Percentiles rank a stretch among this genome's conserved stretches.
These are phyloP conservation scores for Gracilinanus agilis DNA, from an alignment of 2,113 vertebrate genomes.

Conservation along the genomic window DNA sequence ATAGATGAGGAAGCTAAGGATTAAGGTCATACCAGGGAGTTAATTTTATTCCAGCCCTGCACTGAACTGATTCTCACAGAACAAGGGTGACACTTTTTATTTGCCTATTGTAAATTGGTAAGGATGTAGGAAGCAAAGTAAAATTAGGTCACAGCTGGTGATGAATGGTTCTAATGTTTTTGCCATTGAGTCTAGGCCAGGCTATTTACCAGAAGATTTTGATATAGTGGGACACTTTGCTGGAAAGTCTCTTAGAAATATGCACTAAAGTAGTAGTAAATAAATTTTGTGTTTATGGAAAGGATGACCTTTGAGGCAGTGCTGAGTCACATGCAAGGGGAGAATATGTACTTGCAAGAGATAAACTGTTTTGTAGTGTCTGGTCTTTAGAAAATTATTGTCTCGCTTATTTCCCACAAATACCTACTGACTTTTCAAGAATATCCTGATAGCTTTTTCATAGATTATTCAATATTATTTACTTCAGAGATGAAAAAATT, in stretches of 20 bases:
- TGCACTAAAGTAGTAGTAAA: slow-evolving; percentile 39
- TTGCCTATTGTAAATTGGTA: slow-evolving; percentile 32
- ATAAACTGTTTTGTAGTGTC: slow-evolving; percentile 30
- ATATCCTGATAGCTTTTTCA: slow-evolving; percentile 16
- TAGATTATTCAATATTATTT: not conserved
- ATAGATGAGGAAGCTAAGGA: not conserved
- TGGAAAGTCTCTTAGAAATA: slow-evolving; percentile 49
- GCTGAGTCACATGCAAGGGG: slow-evolving; percentile 18
- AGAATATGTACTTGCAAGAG: slow-evolving; percentile 20
- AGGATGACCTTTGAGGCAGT: slow-evolving; percentile 17
- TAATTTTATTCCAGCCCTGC: not conserved
- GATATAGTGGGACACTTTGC: slow-evolving; percentile 34
- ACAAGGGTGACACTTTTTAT: not conserved
- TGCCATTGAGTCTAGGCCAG: slow-evolving; percentile 33
- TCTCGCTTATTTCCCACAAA: slow-evolving; percentile 4
- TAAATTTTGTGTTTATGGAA: slow-evolving; percentile 39
- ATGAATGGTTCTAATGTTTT: slow-evolving; percentile 7
- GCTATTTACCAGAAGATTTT: slow-evolving; percentile 47
- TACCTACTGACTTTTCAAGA: slow-evolving; percentile 24
- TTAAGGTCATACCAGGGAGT: not conserved
- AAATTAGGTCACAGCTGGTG: slow-evolving; percentile 51
- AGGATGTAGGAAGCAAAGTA: slow-evolving; percentile 44
- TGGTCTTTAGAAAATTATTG: slow-evolving; percentile 19
- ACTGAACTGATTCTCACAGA: not conserved
- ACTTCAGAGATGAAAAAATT: slow-evolving; percentile 16